A percentile compares a stretch with the other conserved stretches of the same genome.
Conservation (phyloP, 2,113 vertebrate species). For the Cercopithecus mona region DNA sequence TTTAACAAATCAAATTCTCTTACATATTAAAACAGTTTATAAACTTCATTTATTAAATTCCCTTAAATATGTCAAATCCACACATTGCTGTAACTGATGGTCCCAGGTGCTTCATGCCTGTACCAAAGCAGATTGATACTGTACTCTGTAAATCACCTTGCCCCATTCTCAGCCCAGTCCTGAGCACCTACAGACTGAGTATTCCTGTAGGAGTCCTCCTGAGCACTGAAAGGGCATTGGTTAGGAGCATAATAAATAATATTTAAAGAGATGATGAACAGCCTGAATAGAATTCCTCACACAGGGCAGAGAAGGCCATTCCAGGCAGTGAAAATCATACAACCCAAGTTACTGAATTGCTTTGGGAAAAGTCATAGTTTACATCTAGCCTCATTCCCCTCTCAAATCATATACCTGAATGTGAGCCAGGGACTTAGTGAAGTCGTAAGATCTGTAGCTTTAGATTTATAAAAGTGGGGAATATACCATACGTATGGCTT, state of each 20-base stretch:
- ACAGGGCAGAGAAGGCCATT: not conserved
- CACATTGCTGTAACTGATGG: not conserved
- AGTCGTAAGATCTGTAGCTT: not conserved
- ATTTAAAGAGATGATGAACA: not conserved
- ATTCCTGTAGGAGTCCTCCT: not conserved
- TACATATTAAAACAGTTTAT: conserved; percentile 23
- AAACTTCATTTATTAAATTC: conserved; percentile 23
- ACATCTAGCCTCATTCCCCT: not conserved
- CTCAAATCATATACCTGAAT: not conserved
- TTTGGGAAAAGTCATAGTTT: not conserved
- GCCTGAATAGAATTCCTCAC: not conserved
- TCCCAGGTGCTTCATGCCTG: not conserved
- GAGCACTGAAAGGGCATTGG: not conserved
- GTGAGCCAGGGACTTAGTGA: not conserved
- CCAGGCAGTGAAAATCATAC: not conserved
- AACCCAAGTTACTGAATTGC: not conserved
- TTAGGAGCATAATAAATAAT: not conserved
- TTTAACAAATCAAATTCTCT: conserved; percentile 19
- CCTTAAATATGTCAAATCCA: not conserved
- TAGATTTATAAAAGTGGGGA: not conserved
- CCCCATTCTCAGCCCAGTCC: not conserved
- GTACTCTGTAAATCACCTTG: not conserved
- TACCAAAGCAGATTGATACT: not conserved
- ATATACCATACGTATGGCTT: not conserved
- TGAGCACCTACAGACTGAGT: not conserved